These are phyloP conservation scores for Ceyx melanurus DNA, from an alignment of 2,113 vertebrate species.

Conservation along the genomic window DNA sequence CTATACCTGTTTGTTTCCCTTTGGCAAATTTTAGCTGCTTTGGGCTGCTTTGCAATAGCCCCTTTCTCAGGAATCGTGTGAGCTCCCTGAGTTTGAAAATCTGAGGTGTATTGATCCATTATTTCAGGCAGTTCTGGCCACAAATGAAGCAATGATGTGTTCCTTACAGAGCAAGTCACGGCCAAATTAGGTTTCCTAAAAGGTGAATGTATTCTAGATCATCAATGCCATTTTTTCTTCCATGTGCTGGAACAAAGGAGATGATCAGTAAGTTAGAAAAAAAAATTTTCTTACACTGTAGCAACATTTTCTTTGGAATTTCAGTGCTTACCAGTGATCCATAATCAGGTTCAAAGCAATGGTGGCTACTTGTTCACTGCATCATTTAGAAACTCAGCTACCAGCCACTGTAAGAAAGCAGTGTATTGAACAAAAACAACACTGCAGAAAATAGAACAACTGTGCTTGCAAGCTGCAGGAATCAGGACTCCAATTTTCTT, in stretches of 20 bases:
- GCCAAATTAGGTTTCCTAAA: not conserved
- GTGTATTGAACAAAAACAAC: not conserved
- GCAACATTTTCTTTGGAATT: not conserved
- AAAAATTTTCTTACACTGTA: not conserved
- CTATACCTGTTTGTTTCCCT: not conserved
- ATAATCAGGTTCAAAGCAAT: not conserved
- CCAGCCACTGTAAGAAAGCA: not conserved
- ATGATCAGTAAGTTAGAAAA: not conserved
- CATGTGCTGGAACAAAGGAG: not conserved
- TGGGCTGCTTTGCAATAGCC: not conserved
- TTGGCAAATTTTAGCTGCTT: not conserved
- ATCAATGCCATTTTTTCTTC: not conserved
- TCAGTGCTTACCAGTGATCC: not conserved
- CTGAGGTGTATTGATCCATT: not conserved
- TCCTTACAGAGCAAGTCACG: not conserved
- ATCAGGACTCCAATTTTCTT: not conserved
- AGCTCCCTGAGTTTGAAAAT: not conserved
- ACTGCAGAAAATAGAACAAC: not conserved
- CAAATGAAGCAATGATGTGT: not conserved
- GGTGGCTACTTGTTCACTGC: not conserved
- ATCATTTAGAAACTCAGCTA: not conserved
- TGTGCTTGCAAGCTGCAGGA: not conserved
- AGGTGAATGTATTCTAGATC: not conserved
- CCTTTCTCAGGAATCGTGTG: not conserved
- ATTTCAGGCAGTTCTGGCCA: not conserved